These are phyloP conservation scores for Corythornis vintsioides DNA, from an alignment of 2,113 vertebrate genomes.

Conservation along the genomic window DNA sequence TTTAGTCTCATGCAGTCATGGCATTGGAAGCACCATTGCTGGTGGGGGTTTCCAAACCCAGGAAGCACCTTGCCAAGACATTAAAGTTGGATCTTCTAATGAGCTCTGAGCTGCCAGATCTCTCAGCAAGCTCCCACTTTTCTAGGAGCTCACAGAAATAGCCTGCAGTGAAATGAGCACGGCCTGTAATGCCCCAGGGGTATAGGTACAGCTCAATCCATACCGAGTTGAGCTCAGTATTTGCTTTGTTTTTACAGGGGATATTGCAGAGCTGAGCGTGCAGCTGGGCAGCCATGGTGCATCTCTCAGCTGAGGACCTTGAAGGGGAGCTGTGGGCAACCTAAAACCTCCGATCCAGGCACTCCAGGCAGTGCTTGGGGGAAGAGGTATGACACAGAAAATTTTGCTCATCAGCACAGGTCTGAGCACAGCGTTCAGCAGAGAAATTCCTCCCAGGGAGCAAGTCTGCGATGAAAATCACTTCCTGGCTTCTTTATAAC, in stretches of 20 bases:
- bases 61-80: accelerated
- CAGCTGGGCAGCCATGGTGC: accelerated
- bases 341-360: neutral
- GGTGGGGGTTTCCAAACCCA: neutral
- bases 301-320: neutral
- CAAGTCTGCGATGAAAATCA: neutral
- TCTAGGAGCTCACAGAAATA: neutral
- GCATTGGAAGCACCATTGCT: neutral
- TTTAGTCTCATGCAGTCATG: accelerated
- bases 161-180: accelerated
- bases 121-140: neutral
- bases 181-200: neutral
- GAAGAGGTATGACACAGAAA: neutral
- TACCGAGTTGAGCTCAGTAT: accelerated
- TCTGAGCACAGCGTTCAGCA: neutral
- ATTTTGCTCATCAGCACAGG: neutral
- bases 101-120: neutral
- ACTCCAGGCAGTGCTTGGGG: neutral
- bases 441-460: neutral
- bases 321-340: neutral
- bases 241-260: neutral
- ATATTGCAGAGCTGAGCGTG: neutral
- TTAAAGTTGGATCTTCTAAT: neutral
- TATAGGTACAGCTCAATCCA: accelerated
- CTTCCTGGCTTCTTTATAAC: neutral